A percentile compares a stretch with the other conserved stretches of the same genome.
phyloP scores from a whole-genome alignment of 1,140 invertebrate genomes.

The Drosophila paulistorum region DNA sequence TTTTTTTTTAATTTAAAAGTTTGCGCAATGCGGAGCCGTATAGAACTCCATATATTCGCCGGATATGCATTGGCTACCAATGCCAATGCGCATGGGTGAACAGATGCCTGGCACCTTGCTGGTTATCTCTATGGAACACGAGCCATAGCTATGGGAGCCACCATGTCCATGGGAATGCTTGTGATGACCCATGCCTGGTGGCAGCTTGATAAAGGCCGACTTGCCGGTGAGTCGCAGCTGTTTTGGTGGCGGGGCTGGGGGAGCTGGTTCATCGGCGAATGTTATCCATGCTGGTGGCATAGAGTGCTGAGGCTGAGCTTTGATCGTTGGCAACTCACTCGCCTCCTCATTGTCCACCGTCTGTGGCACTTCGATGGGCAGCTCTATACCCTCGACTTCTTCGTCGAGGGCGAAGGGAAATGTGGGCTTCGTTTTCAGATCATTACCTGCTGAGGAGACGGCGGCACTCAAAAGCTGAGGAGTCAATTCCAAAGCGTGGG shows the following conservation, averaged over 20 bases:
- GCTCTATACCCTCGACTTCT: constrained; percentile 60
- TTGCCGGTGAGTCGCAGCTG: constrained; percentile 42
- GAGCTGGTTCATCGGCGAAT: constrained; percentile 53
- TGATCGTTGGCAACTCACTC: background rate
- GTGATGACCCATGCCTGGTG: constrained; percentile 41
- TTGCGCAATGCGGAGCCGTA: constrained; percentile 55
- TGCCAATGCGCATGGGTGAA: constrained; percentile 59
- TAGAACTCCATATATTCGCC: constrained; percentile 78
- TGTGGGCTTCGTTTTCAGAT: constrained; percentile 55
- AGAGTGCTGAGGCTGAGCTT: constrained; percentile 36
- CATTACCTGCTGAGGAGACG: constrained; percentile 33
- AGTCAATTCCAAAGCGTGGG: constrained; percentile 56
- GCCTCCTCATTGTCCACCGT: constrained; percentile 22
- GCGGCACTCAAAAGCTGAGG: constrained; percentile 43
- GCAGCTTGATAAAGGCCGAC: constrained; percentile 54
- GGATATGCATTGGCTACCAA: constrained; percentile 66
- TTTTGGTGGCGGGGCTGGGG: constrained; percentile 38
- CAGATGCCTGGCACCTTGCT: constrained; percentile 71
- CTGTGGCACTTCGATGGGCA: constrained; percentile 62
- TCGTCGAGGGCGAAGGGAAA: constrained; percentile 60
- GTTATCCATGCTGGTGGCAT: constrained; percentile 63
- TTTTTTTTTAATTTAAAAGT: constrained; percentile 24
- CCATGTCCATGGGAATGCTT: constrained; percentile 55
- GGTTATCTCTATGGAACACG: constrained; percentile 70
- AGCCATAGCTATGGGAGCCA: constrained; percentile 43